These are phyloP conservation scores for Coremacera marginata DNA, from an alignment of 2,888 invertebrate species.

Conservation along the genomic window DNA sequence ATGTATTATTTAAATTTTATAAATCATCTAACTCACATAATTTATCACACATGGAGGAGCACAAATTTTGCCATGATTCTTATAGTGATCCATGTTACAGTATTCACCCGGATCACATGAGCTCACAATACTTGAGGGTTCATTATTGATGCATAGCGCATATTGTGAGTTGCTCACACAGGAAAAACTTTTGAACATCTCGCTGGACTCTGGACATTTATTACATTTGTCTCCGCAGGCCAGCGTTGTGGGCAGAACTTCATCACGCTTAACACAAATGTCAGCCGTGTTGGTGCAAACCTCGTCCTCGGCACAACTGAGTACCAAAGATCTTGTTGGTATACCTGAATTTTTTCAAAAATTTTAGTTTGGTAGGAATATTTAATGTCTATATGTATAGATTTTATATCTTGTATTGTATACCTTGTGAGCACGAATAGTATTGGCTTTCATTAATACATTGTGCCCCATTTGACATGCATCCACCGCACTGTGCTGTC, in stretches of 20 bases:
- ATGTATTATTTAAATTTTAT: too few relatives aligned
- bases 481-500: neutral
- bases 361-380: too few relatives aligned
- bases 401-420: too few relatives aligned
- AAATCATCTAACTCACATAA: neutral
- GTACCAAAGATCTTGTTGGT: neutral
- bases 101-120: neutral
- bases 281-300: neutral
- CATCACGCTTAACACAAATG: neutral
- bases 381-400: too few relatives aligned
- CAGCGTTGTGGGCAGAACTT: neutral
- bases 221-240: neutral
- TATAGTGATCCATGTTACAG: neutral
- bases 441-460: neutral
- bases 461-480: neutral
- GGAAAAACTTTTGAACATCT: neutral
- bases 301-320: neutral
- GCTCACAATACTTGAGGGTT: neutral
- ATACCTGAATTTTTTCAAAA: neutral
- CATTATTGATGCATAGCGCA: neutral
- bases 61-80: neutral
- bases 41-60: neutral
- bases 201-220: neutral
- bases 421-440: neutral
- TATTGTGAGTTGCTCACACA: constrained; percentile 23